These are phyloP conservation scores for Tetropium fuscum DNA, from an alignment of 2,888 invertebrate species.

Conservation along the genomic window DNA sequence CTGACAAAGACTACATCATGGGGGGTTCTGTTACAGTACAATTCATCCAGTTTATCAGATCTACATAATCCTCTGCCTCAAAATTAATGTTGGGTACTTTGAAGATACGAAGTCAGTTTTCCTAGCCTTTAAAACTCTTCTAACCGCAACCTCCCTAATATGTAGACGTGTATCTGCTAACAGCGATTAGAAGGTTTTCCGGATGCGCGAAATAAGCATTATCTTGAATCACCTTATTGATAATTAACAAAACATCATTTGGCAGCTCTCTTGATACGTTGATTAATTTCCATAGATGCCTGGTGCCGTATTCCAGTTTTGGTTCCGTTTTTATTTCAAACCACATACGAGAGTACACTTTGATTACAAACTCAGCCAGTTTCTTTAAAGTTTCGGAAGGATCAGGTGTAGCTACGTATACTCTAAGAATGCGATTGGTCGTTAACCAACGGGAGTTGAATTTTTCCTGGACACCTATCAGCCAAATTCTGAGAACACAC, in stretches of 20 bases:
- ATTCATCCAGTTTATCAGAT: constrained; percentile 16
- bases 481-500: no score
- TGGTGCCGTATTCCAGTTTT: constrained; percentile 14
- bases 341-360: constrained; percentile 19
- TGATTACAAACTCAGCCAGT: constrained; percentile 19
- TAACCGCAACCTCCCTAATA: constrained; percentile 10
- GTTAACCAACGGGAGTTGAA: constrained; percentile 22
- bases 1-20: constrained; percentile 12
- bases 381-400: constrained; percentile 15
- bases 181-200: constrained; percentile 1
- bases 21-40: constrained; percentile 18
- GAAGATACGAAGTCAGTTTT: background rate
- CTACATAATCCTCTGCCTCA: constrained; percentile 20
- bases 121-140: constrained; percentile 12
- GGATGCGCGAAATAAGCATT: constrained; percentile 13
- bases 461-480: no score
- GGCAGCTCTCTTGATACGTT: background rate
- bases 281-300: constrained; percentile 21
- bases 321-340: constrained; percentile 20
- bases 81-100: constrained; percentile 13
- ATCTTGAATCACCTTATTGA: background rate
- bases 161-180: constrained; percentile 15
- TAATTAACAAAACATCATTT: background rate
- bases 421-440: constrained; percentile 17
- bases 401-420: constrained; percentile 17